Conservation (phyloP, 2,113 vertebrate genomes). For the Falcunculus frontatus region DNA sequence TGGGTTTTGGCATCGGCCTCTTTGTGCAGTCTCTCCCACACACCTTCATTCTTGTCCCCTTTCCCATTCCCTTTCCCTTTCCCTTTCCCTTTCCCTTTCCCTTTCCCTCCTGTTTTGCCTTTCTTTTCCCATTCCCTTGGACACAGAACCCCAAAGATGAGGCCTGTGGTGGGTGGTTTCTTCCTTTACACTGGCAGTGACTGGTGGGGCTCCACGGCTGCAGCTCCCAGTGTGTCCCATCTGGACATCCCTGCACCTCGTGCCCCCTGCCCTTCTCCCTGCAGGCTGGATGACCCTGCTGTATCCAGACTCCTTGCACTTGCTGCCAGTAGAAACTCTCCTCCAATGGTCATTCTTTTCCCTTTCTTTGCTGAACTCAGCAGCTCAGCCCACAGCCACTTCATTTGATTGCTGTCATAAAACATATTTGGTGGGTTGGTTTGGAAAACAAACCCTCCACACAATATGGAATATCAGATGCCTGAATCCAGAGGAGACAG, state of each 20-base stretch:
- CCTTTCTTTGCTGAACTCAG: neutral
- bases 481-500: neutral
- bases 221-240: neutral
- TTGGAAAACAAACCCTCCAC: neutral
- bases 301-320: neutral
- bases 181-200: neutral
- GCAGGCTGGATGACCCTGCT: neutral
- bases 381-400: neutral
- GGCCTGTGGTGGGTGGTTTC: neutral
- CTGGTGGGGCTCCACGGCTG: neutral
- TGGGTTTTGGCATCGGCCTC: neutral
- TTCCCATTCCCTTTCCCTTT: neutral
- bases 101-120: neutral
- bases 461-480: neutral
- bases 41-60: neutral
- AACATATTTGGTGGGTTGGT: neutral
- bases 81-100: neutral
- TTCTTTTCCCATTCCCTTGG: neutral
- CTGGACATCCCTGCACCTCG: neutral
- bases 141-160: neutral
- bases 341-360: neutral
- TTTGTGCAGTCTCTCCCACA: neutral
- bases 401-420: conserved; percentile 22
- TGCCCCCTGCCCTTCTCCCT: rapidly evolving
- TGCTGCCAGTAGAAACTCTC: neutral